Evolutionary conservation across 1,140 invertebrate genomes (phyloP).

Genomic region (Hypsibius dujardini): DNA sequence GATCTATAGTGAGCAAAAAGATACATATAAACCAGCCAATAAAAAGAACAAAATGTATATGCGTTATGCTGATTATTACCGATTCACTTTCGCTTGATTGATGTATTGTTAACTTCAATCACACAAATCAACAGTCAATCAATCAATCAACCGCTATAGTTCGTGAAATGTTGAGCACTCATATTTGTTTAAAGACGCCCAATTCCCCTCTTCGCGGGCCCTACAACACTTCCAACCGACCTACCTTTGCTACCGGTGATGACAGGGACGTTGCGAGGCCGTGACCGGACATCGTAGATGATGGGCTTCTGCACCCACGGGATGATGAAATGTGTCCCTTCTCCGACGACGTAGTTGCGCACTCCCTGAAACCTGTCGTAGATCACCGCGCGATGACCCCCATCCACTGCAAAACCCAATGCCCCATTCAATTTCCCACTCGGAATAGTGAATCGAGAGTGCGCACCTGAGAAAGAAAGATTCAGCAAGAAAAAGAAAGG

Average conservation of each 20-base stretch:
- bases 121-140: no score
- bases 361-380: slow-evolving; percentile 95
- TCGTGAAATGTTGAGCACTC: no score
- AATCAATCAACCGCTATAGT: slow-evolving; percentile 20
- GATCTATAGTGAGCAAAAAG: slow-evolving; percentile 63
- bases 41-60: no score
- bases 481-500: slow-evolving; percentile 19
- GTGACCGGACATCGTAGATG: slow-evolving; percentile 86
- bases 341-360: slow-evolving; percentile 74
- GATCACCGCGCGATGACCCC: slow-evolving; percentile 92
- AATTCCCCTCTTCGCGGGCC: no score
- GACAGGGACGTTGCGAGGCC: slow-evolving; percentile 87
- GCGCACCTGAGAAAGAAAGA: no score
- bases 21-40: no score
- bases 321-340: slow-evolving; percentile 97
- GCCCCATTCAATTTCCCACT: slow-evolving; percentile 18
- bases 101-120: no score
- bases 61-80: no score
- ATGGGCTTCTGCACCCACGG: slow-evolving; percentile 96
- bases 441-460: slow-evolving; percentile 15
- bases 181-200: slow-evolving; percentile 19
- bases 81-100: no score
- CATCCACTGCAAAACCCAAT: slow-evolving; percentile 64
- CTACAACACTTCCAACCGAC: slow-evolving; percentile 19
- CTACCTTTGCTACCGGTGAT: slow-evolving; percentile 89